A percentile compares a stretch with the other conserved stretches of the same genome.
Conservation (phyloP, 2,113 vertebrate species). For the Paramormyrops kingsleyae region DNA sequence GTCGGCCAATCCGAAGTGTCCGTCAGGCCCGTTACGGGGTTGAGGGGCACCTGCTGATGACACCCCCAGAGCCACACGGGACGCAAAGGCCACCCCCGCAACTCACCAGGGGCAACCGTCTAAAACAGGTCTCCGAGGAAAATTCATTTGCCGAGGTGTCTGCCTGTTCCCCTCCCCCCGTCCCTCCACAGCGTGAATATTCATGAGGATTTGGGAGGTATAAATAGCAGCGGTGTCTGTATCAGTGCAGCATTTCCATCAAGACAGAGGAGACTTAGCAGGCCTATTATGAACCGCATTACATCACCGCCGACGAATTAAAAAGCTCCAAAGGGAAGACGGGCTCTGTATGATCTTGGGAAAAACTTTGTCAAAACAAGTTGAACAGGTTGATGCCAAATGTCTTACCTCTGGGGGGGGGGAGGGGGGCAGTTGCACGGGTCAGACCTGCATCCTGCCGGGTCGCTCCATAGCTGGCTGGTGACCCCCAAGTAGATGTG, state of each 20-base stretch:
- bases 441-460: background rate
- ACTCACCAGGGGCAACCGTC: slow-evolving; percentile 31
- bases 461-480: background rate
- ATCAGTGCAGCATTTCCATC: slow-evolving; percentile 67
- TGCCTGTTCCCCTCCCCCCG: slow-evolving; percentile 51
- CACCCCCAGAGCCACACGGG: background rate
- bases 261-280: slow-evolving; percentile 65
- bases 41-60: background rate
- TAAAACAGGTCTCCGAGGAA: slow-evolving; percentile 58
- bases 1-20: background rate
- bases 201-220: slow-evolving; percentile 76
- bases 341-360: background rate
- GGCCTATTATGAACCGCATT: slow-evolving; percentile 69
- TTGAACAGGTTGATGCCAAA: background rate
- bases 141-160: slow-evolving; percentile 67
- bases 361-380: slow-evolving; percentile 5
- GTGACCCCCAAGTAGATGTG: background rate
- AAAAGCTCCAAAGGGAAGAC: slow-evolving; percentile 51
- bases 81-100: background rate
- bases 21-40: no score
- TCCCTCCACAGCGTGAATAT: slow-evolving; percentile 65
- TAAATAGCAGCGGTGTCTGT: slow-evolving; percentile 74
- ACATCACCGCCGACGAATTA: slow-evolving; percentile 70
- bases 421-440: background rate
- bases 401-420: background rate